A percentile compares a stretch with the other conserved stretches of the same genome.
These are phyloP conservation scores for Capreolus pygargus DNA, from an alignment of 2,113 vertebrate species.

Conservation along the genomic window DNA sequence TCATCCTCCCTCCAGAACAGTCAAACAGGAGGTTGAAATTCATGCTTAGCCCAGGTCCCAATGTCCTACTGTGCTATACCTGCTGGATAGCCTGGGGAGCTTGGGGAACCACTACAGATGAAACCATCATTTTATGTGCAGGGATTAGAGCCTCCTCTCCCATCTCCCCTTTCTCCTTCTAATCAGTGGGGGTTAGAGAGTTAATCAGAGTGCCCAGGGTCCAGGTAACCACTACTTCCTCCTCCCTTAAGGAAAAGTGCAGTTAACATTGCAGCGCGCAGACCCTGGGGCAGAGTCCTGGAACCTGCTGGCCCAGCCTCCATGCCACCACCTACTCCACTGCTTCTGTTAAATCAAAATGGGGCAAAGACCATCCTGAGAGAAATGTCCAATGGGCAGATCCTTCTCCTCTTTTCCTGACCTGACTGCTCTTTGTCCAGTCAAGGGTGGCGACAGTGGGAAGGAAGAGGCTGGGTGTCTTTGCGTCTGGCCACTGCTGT, in stretches of 20 bases:
- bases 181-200: no score
- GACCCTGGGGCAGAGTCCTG: background rate
- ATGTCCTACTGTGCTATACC: background rate
- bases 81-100: background rate
- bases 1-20: background rate
- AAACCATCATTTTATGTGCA: background rate
- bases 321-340: background rate
- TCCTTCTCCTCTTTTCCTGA: background rate
- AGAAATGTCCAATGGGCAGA: background rate
- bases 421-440: background rate
- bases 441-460: background rate
- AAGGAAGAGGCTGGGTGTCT: background rate
- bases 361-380: background rate
- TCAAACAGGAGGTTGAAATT: background rate
- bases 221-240: background rate
- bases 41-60: background rate
- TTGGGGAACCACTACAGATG: background rate
- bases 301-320: background rate
- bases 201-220: background rate
- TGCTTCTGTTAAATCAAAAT: background rate
- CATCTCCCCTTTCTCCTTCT: background rate
- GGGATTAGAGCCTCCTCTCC: background rate
- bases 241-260: background rate
- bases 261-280: background rate
- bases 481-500: background rate